Base-by-base conservation (phyloP, 2,888 invertebrate species). In the Sphaeridia pumilis region DNA sequence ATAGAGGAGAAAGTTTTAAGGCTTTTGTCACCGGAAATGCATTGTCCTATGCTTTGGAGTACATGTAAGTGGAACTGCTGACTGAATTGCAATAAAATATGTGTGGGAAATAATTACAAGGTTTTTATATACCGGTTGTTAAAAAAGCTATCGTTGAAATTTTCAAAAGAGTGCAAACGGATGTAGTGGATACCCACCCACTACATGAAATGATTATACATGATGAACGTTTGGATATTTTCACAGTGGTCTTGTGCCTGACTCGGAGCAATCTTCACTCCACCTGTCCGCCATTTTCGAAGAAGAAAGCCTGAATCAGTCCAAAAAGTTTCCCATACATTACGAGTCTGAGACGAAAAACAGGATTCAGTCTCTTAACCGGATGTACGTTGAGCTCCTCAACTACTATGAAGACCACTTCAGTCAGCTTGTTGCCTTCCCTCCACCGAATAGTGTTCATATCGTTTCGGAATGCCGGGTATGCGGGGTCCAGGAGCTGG, bases 241-340 rank as follows among this genome's bases (percentile, higher is more conserved):
- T 35, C 27, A n/a, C 42, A 62, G 61, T 36, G 64, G 64, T 21
- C 61, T 64, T 34, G 53, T 59, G 1, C 56, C 59, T 7, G 64
- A 64, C 54, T 55, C 55, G 35, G 64, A 64, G 43, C 64, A 64
- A 54, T 63, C 64, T 28, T 63, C 62, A 17, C 54, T 64, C n/a
- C 64, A 64, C 46, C 56, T 64, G 17, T 64, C 64, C 17, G 62
- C 64, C 44, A 64, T 64, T 21, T 64, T 64, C 55, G 62, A 64
- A 49, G 64, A 64, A 45, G 64, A 64, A 21, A 55, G 57, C 49
- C 56, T 55, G 7, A 56, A 57, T 20, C 56, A 56, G 38, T 55
- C 51, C n/a, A 46, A 31, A 36, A 61, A 58, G 46, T 64, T 61
- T 43, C 62, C 62, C 2, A 60, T 55, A 31, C 64, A 64, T 49